Conservation (phyloP, 2,797 vertebrate species). For the Kryptolebias ocellatus region DNA sequence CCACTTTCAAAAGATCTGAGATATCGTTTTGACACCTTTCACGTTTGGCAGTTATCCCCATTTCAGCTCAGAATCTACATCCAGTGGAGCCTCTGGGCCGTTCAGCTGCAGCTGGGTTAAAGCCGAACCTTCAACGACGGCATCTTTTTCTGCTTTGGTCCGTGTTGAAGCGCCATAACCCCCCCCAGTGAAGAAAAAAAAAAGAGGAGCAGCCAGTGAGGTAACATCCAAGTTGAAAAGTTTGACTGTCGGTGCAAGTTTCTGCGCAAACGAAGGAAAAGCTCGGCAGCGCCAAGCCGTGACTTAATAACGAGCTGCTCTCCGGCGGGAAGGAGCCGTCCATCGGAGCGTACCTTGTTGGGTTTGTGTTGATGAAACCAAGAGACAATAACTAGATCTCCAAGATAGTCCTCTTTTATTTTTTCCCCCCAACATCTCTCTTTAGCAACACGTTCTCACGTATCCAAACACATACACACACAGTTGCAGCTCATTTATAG, state of each 20-base stretch:
- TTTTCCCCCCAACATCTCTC: constrained; percentile 38
- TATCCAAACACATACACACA: constrained; percentile 57
- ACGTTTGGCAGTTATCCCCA: too few relatives aligned
- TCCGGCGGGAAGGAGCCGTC: constrained; percentile 31
- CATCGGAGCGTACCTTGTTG: constrained; percentile 33
- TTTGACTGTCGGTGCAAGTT: constrained; percentile 49
- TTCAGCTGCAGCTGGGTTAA: constrained; percentile 39
- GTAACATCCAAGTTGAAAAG: constrained; percentile 49
- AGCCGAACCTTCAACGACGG: constrained; percentile 43
- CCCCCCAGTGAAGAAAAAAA: not conserved
- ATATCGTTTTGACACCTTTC: too few relatives aligned
- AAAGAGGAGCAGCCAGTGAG: constrained; percentile 32
- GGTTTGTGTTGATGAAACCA: constrained; percentile 36
- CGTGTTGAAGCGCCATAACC: constrained; percentile 36
- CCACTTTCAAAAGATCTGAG: too few relatives aligned
- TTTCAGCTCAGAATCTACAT: too few relatives aligned
- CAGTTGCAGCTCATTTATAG: constrained; percentile 65
- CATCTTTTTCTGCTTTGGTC: constrained; percentile 32
- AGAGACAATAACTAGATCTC: constrained; percentile 30
- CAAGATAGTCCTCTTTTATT: constrained; percentile 35
- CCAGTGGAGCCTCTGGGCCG: constrained; percentile 62
- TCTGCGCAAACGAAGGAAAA: constrained; percentile 27
- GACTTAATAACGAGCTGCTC: constrained; percentile 29
- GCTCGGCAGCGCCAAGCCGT: constrained; percentile 38
- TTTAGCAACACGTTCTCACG: constrained; percentile 62